Percentiles rank a stretch among this genome's conserved stretches.
These are phyloP conservation scores for Sussaba pulchella DNA, from an alignment of 2,888 invertebrate genomes.

Conservation along the genomic window DNA sequence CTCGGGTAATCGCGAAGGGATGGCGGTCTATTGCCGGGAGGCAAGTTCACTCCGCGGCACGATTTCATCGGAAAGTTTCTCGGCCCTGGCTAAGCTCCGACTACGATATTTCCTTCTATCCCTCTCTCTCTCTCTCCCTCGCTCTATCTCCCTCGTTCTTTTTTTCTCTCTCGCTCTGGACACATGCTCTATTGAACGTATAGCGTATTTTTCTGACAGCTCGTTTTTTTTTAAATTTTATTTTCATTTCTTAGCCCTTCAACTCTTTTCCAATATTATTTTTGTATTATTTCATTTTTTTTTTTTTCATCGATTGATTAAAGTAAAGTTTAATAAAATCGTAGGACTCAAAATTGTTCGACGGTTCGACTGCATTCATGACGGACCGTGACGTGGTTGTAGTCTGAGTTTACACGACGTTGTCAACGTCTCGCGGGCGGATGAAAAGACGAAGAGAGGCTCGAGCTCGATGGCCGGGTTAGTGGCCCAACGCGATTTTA, in stretches of 20 bases:
- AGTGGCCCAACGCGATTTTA: slow-evolving; percentile 49
- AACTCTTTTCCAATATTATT: slow-evolving; percentile 64
- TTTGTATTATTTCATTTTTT: too few species aligned
- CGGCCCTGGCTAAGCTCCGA: slow-evolving; percentile 36
- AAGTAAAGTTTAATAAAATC: too few species aligned
- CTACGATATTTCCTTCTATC: slow-evolving; percentile 23
- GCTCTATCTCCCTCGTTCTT: background rate
- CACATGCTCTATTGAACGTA: slow-evolving; percentile 72
- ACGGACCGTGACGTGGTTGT: slow-evolving; percentile 17
- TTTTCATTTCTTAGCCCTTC: slow-evolving; percentile 42
- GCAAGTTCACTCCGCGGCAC: slow-evolving; percentile 77
- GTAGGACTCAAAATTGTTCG: slow-evolving; percentile 40
- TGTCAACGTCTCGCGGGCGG: slow-evolving; percentile 8
- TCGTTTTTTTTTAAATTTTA: too few species aligned
- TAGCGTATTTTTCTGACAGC: slow-evolving; percentile 67
- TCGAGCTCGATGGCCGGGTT: slow-evolving; percentile 21
- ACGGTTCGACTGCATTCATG: slow-evolving; percentile 34
- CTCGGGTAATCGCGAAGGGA: slow-evolving; percentile 35
- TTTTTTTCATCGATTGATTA: slow-evolving; percentile 54
- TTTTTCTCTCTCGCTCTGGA: slow-evolving; percentile 15
- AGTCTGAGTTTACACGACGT: slow-evolving; percentile 5
- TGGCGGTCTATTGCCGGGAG: slow-evolving; percentile 39
- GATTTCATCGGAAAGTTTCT: slow-evolving; percentile 82
- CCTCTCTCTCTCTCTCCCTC: slow-evolving; percentile 20
- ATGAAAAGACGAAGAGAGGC: slow-evolving; percentile 2